Evolutionary conservation across 2,113 vertebrate species (phyloP).

Genomic region (Callionymus lyra): DNA sequence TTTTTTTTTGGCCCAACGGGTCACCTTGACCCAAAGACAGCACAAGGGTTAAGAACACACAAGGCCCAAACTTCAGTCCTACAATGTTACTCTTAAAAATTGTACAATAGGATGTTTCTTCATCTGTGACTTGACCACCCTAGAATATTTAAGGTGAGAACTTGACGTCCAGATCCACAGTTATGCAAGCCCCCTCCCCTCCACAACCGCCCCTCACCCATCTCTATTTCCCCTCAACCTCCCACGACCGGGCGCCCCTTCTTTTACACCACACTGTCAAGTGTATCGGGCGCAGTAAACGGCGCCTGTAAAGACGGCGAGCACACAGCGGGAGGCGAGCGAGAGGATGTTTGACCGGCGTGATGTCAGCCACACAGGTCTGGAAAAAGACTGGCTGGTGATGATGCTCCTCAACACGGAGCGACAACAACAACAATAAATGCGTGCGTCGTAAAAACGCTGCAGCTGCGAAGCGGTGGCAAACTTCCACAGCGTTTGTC

Average conservation of each 20-base stretch:
- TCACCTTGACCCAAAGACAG: no score
- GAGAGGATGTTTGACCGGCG: constrained; percentile 35
- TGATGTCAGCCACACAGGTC: constrained; percentile 4
- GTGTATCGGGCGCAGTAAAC: constrained; percentile 26
- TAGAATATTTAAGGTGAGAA: background rate
- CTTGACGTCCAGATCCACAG: constrained; percentile 16
- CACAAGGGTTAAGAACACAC: no score
- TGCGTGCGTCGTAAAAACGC: constrained; percentile 5
- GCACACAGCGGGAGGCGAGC: constrained; percentile 5
- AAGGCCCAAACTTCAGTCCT: no score
- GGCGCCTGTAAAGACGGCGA: constrained; percentile 1
- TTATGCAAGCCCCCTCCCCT: constrained; percentile 30
- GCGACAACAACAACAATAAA: background rate
- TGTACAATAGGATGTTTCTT: no score
- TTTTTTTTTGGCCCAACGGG: no score
- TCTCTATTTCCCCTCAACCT: constrained; percentile 7
- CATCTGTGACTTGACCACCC: no score
- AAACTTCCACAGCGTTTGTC: constrained; percentile 56
- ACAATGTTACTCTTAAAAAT: no score
- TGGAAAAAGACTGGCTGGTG: no score
- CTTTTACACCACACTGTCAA: constrained; percentile 38
- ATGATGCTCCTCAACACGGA: no score
- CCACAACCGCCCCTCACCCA: background rate
- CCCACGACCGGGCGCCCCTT: constrained; percentile 10
- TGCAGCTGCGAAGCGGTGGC: constrained; percentile 29